phyloP scores from a whole-genome alignment of 2,113 vertebrate species.

The Paracyprichromis sp. region DNA sequence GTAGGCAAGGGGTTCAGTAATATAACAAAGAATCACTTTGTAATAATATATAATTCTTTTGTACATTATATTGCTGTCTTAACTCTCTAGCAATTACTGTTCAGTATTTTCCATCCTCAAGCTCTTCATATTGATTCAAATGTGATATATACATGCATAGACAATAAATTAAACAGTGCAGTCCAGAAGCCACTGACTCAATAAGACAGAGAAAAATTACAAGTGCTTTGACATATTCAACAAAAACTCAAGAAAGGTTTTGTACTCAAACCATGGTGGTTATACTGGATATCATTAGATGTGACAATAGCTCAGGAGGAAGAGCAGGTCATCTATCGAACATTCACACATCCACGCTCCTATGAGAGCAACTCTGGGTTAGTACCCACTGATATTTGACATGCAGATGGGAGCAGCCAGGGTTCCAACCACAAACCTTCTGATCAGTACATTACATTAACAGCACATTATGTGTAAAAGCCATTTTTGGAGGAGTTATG shows the following conservation, averaged over 20 bases:
- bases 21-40: neutral
- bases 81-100: neutral
- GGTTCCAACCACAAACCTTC: neutral
- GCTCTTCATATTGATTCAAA: neutral
- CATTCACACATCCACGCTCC: neutral
- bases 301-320: neutral
- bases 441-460: neutral
- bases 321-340: neutral
- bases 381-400: neutral
- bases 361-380: neutral
- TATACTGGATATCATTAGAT: neutral
- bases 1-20: neutral
- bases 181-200: neutral
- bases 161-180: neutral
- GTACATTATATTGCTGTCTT: neutral
- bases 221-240: neutral
- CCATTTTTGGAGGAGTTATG: neutral
- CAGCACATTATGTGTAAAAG: neutral
- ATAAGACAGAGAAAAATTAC: neutral
- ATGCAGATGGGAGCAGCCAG: neutral
- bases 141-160: accelerated
- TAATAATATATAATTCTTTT: neutral
- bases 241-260: neutral
- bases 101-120: neutral
- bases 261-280: neutral